Evolutionary conservation across 1,140 invertebrate genomes (phyloP).

Genomic region (Achroia grisella): DNA sequence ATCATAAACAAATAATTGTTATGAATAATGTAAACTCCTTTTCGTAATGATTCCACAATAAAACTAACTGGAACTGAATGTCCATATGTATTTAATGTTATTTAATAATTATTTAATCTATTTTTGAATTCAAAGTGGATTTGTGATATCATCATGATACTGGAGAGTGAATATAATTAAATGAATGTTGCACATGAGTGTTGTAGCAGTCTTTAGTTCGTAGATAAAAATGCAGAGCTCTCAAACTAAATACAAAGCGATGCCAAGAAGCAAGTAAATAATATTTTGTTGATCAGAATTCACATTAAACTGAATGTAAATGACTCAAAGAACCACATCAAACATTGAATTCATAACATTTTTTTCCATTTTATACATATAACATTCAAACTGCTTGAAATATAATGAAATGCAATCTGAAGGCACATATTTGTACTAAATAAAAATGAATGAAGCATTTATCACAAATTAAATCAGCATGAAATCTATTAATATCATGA

Average conservation of each 20-base stretch:
- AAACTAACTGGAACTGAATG: no score
- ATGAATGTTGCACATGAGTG: constrained; percentile 12
- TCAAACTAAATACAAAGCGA: constrained; percentile 33
- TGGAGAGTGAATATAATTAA: constrained; percentile 11
- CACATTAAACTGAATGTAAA: constrained; percentile 9
- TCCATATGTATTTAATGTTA: no score
- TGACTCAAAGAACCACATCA: constrained; percentile 14
- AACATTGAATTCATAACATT: no score
- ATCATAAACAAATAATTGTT: no score
- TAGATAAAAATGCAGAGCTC: constrained; percentile 68
- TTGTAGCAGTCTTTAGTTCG: constrained; percentile 22
- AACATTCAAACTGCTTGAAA: constrained; percentile 5
- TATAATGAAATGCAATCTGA: not conserved
- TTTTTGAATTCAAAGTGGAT: no score
- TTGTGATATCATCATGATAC: not conserved
- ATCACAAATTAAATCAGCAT: constrained; percentile 21
- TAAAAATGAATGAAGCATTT: constrained; percentile 16
- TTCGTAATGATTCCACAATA: no score
- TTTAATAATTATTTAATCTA: no score
- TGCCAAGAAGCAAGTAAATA: constrained; percentile 23
- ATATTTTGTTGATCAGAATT: constrained; percentile 15
- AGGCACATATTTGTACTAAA: not conserved
- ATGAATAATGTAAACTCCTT: no score
- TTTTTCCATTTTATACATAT: no score
- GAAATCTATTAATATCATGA: constrained; percentile 20